Evolutionary conservation across 2,888 invertebrate species (phyloP).

Genomic region (Drosophila picticornis): DNA sequence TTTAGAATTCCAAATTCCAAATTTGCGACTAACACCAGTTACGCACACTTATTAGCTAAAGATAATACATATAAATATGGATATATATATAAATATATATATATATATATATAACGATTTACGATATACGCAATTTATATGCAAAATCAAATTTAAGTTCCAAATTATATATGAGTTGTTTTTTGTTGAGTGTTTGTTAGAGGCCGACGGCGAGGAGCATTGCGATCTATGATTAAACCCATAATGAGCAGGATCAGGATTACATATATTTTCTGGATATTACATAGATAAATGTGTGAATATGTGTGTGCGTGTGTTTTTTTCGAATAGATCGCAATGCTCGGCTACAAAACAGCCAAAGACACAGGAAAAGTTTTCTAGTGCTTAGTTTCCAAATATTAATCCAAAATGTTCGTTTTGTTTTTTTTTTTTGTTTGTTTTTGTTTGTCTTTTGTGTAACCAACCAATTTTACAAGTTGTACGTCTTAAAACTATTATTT

Average conservation of each 20-base stretch:
- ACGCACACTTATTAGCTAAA: conserved; percentile 75
- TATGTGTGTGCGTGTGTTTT: conserved; percentile 1
- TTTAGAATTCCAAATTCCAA: conserved; percentile 57
- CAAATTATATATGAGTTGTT: conserved; percentile 21
- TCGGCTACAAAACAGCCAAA: conserved; percentile 25
- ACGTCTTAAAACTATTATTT: conserved; percentile 55
- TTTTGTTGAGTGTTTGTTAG: conserved; percentile 40
- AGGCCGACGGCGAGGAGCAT: conserved; percentile 26
- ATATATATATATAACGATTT: conserved; percentile 40
- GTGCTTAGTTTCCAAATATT: conserved; percentile 57
- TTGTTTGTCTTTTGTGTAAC: conserved; percentile 38
- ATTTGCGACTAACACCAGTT: conserved; percentile 84
- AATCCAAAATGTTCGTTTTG: conserved; percentile 46
- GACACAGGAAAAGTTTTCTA: conserved; percentile 76
- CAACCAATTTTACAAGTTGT: conserved; percentile 72
- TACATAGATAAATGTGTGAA: conserved; percentile 21
- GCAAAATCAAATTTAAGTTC: conserved; percentile 33
- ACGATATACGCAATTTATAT: conserved; percentile 30
- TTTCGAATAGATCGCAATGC: conserved; percentile 29
- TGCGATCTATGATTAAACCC: conserved; percentile 47
- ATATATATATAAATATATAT: neutral
- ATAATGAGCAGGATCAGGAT: conserved; percentile 34
- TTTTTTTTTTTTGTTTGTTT: neutral
- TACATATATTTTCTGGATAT: conserved; percentile 28
- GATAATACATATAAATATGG: conserved; percentile 5